Conservation (phyloP, 2,888 invertebrate species). For the Petrolisthes cinctipes region DNA sequence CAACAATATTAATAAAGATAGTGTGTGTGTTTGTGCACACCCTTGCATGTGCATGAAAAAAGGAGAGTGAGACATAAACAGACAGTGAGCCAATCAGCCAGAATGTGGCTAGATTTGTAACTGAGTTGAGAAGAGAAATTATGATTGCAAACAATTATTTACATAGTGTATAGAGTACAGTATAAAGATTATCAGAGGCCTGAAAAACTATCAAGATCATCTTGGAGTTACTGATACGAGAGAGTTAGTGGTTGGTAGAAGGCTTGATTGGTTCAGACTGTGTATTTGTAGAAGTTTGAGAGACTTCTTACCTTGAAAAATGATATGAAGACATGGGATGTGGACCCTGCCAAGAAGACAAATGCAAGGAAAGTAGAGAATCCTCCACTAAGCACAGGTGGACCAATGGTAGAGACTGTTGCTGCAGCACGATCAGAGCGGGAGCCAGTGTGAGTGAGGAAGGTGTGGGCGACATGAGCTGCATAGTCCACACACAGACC, state of each 20-base stretch:
- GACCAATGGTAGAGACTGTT: constrained; percentile 80
- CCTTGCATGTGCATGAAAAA: no score
- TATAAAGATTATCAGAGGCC: no score
- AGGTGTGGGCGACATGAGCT: constrained; percentile 71
- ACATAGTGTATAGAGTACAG: no score
- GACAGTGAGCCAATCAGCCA: no score
- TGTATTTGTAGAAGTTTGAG: not conserved
- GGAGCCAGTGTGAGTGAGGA: constrained; percentile 57
- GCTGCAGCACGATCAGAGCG: constrained; percentile 73
- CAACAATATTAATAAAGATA: no score
- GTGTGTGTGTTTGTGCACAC: no score
- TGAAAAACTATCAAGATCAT: no score
- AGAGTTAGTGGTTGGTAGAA: not conserved
- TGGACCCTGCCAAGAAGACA: constrained; percentile 68
- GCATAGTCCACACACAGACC: constrained; percentile 55
- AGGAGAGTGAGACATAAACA: no score
- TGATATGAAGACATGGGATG: constrained; percentile 69
- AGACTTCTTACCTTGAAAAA: constrained; percentile 69
- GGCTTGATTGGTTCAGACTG: no score
- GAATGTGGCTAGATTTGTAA: no score
- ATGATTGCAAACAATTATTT: no score
- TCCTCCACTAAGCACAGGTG: constrained; percentile 69
- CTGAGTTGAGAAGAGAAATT: no score
- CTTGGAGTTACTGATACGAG: not conserved
- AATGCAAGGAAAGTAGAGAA: constrained; percentile 70